phyloP scores from a whole-genome alignment of 2,113 vertebrate species.

The Hemiprocne comata region DNA sequence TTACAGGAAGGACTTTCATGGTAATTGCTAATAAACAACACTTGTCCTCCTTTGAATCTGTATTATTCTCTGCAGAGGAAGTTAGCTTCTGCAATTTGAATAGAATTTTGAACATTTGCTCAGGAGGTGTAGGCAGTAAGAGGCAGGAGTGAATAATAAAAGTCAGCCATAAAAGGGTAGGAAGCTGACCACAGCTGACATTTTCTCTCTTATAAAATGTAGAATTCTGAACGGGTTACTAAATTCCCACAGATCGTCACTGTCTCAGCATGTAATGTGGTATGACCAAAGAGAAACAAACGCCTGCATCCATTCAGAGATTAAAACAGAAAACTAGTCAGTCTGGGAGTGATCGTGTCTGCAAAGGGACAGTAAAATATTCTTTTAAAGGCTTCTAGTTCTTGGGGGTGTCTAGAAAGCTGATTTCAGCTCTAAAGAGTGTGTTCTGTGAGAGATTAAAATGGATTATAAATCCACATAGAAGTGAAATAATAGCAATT shows the following conservation, averaged over 20 bases:
- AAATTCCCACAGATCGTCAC: constrained; percentile 22
- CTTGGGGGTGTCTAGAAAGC: not conserved
- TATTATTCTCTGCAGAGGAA: constrained; percentile 48
- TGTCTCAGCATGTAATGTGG: constrained; percentile 37
- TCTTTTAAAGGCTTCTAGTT: not conserved
- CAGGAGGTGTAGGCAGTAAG: constrained; percentile 23
- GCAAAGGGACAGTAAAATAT: constrained; percentile 15
- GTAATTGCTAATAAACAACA: constrained; percentile 78
- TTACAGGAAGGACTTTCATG: constrained; percentile 81
- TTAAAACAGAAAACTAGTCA: not conserved
- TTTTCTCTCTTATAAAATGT: constrained; percentile 19
- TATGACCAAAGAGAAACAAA: constrained; percentile 15
- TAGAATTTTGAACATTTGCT: constrained; percentile 41
- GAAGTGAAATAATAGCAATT: constrained; percentile 1
- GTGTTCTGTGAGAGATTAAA: constrained; percentile 3
- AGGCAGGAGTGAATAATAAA: constrained; percentile 52
- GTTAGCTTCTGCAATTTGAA: constrained; percentile 55
- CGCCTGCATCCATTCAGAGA: not conserved
- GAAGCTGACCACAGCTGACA: constrained; percentile 38
- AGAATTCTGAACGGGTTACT: constrained; percentile 11
- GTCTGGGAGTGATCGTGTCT: not conserved
- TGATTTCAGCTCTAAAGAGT: not conserved
- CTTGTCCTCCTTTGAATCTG: constrained; percentile 60
- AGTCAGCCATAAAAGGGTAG: constrained; percentile 30
- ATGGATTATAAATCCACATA: not conserved